Conservation (phyloP, 2,888 invertebrate genomes). For the Drosophila siamana region DNA sequence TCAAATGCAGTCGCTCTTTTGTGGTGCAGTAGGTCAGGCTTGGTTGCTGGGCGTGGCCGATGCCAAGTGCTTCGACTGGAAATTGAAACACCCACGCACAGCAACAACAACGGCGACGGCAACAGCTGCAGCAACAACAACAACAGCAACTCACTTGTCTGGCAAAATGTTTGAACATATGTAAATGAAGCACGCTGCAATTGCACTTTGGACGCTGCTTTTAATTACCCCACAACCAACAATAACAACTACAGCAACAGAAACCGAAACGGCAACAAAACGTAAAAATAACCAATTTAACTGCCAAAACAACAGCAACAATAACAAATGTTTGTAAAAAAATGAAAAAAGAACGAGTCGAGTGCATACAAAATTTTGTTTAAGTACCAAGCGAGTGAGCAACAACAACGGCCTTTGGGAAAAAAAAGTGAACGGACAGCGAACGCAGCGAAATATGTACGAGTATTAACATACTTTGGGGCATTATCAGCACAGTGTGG, state of each 20-base stretch:
- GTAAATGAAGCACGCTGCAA: slow-evolving; percentile 72
- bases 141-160: slow-evolving; percentile 24
- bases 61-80: slow-evolving; percentile 59
- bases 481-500: slow-evolving; percentile 17
- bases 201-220: slow-evolving; percentile 78
- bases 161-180: slow-evolving; percentile 66
- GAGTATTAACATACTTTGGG: background rate
- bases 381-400: slow-evolving; percentile 38
- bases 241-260: slow-evolving; percentile 17
- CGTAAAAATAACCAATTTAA: slow-evolving; percentile 13
- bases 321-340: slow-evolving; percentile 40
- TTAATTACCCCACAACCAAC: slow-evolving; percentile 68
- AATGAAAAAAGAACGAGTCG: no score
- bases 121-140: slow-evolving; percentile 6
- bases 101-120: slow-evolving; percentile 17
- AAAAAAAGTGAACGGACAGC: slow-evolving; percentile 62
- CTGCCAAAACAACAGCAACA: slow-evolving; percentile 15
- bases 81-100: slow-evolving; percentile 73
- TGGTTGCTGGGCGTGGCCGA: slow-evolving; percentile 53
- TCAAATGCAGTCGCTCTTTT: slow-evolving; percentile 11
- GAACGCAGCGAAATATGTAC: background rate
- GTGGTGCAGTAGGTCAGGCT: slow-evolving; percentile 56
- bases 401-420: slow-evolving; percentile 38
- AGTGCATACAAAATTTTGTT: slow-evolving; percentile 44
- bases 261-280: background rate